phyloP scores from a whole-genome alignment of 2,797 vertebrate genomes.

The Cuniculus paca region DNA sequence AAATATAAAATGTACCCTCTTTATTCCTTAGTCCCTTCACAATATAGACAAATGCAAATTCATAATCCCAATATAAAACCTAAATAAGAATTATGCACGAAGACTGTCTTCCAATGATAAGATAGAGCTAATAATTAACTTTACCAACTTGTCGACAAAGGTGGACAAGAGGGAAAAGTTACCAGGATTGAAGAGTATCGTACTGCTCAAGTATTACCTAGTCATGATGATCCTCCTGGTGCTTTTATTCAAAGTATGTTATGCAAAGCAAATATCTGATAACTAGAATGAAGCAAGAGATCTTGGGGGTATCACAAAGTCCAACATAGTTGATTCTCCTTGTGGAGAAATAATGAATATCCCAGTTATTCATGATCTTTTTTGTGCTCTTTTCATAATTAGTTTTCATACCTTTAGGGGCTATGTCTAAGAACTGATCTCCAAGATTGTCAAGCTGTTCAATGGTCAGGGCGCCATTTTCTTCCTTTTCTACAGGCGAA shows the following conservation, averaged over 20 bases:
- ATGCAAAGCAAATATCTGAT: not conserved
- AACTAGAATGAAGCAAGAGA: not conserved
- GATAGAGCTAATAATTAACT: not conserved
- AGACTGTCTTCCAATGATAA: not conserved
- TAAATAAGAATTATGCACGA: not conserved
- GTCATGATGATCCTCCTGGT: not conserved
- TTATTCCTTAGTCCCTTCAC: not conserved
- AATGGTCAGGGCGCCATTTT: conserved; percentile 87
- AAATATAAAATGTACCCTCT: not conserved
- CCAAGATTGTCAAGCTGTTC: conserved; percentile 91
- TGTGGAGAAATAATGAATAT: not conserved
- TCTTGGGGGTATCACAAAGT: accelerated
- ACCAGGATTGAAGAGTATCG: not conserved
- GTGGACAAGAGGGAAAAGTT: not conserved
- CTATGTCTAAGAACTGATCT: conserved; percentile 89
- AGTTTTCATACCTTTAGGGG: conserved; percentile 92
- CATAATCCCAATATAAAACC: not conserved
- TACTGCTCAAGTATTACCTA: too few relatives aligned
- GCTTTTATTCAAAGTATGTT: not conserved
- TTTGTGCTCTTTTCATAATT: not conserved
- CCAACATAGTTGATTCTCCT: not conserved
- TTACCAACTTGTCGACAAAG: not conserved
- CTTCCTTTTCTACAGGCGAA: conserved; percentile 87
- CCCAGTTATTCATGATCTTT: not conserved
- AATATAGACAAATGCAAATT: not conserved